Base-by-base conservation (phyloP, 2,888 invertebrate species). In the Toxonevra muliebris region DNA sequence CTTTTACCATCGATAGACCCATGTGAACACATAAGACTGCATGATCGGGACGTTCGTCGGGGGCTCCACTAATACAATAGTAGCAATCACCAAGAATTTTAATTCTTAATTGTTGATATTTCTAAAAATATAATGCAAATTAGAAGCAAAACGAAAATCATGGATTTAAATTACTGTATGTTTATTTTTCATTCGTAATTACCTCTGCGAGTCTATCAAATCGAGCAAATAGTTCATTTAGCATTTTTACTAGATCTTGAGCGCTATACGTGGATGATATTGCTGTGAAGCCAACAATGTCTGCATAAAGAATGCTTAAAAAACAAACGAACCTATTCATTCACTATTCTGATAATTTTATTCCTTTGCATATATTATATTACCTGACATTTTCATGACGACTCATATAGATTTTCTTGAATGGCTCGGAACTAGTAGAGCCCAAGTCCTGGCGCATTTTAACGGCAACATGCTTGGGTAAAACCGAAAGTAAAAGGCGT, bases 71-170 rank as follows among this genome's bases (percentile, higher is more conserved):
- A 81, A 97, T 95, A 86, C 97, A 97, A 87, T 99, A 99, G 87
- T 99, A 97, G 85, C 97, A 97, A 84, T 97, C 97, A 1, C 97
- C 97, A 63, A 97, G 89, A 83, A 97, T 97, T 89, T 97, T 97
- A 78, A 97, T 97, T 72, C 97, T 89, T 74, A 97, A 87, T 84
- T 97, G 97, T 82, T 96, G 92, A 86, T 96, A 97, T 90, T 93
- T 94, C 95, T 95, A 69, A 30, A 53, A 60, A 55, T 57, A 20
- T 20, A 63, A 52, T 65, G 55, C 9, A 19, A 15, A 48, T 15
- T 40, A 13, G 20, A 43, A 19, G 55, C 20, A 43, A 15, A 30
- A 20, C 9, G 43, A 40, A 9, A 30, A 9, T 52, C 55, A 60
- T 48, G 60, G 48, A 9, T 40, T 15, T 61, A 30, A 30, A 30